phyloP scores from a whole-genome alignment of 2,888 invertebrate species.

The Hyles lineata region DNA sequence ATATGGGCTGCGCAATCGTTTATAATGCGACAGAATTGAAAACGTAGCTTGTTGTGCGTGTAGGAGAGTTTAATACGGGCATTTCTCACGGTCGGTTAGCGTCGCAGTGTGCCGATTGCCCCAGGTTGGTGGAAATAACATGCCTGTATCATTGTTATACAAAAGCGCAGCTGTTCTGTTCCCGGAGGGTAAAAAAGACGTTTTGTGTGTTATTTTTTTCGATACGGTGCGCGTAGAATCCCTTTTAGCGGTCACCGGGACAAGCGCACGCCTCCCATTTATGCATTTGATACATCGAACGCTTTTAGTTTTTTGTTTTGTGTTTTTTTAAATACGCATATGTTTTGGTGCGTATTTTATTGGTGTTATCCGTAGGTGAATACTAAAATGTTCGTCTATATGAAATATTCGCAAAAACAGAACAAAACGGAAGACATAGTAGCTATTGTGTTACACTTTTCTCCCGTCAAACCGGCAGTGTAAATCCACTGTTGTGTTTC shows the following conservation, averaged over 20 bases:
- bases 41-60: constrained; percentile 35
- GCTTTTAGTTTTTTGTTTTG: constrained; percentile 46
- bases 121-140: constrained; percentile 75
- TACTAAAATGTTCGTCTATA: not conserved
- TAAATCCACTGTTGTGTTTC: too few relatives aligned
- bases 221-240: constrained; percentile 62
- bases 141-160: constrained; percentile 83
- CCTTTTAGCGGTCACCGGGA: constrained; percentile 81
- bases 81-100: constrained; percentile 55
- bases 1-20: constrained; percentile 68
- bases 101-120: constrained; percentile 73
- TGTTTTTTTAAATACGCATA: not conserved
- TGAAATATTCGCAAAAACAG: too few relatives aligned
- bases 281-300: constrained; percentile 59
- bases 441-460: too few relatives aligned
- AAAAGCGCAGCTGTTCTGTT: constrained; percentile 82
- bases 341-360: not conserved
- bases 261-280: constrained; percentile 64
- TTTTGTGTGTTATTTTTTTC: constrained; percentile 74
- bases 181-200: constrained; percentile 81
- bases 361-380: not conserved
- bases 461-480: too few relatives aligned
- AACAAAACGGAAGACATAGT: too few relatives aligned
- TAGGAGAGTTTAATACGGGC: constrained; percentile 37
- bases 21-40: constrained; percentile 57